These are phyloP conservation scores for Oscheius sp. DNA, from an alignment of 1,140 invertebrate species.

Conservation along the genomic window DNA sequence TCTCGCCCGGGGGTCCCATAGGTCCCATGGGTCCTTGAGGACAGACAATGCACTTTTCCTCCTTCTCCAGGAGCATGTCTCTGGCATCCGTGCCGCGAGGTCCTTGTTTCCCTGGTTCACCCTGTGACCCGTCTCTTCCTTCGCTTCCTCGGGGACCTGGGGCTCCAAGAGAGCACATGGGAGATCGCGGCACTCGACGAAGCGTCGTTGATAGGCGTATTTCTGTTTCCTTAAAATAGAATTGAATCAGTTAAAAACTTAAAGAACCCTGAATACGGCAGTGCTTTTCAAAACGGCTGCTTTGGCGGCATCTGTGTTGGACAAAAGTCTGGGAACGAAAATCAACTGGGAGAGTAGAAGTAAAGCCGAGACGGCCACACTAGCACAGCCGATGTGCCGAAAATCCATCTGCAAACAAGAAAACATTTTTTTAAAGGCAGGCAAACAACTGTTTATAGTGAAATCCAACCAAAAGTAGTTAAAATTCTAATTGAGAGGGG, in stretches of 20 bases:
- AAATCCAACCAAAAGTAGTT: no score
- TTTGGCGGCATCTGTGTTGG: neutral
- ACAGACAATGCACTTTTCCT: slow-evolving; percentile 22
- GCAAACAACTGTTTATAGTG: no score
- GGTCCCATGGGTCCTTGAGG: slow-evolving; percentile 15
- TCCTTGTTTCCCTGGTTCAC: neutral
- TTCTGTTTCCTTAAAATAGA: neutral
- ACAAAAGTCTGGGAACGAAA: neutral
- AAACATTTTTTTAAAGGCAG: no score
- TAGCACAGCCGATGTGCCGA: neutral
- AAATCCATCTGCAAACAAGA: neutral
- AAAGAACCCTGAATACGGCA: neutral
- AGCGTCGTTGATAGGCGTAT: neutral
- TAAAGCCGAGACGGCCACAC: neutral
- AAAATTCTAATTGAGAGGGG: no score
- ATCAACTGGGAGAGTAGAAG: neutral
- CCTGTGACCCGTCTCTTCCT: neutral
- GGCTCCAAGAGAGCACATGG: neutral
- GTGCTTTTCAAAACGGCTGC: neutral
- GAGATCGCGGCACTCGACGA: neutral
- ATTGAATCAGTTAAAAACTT: neutral
- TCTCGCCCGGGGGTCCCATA: slow-evolving; percentile 24
- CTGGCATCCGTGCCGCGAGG: neutral
- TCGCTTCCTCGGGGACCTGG: neutral
- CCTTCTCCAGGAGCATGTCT: slow-evolving; percentile 20